Base-by-base conservation (phyloP, 2,113 vertebrate species). In the Campylorhamphus procurvoides region DNA sequence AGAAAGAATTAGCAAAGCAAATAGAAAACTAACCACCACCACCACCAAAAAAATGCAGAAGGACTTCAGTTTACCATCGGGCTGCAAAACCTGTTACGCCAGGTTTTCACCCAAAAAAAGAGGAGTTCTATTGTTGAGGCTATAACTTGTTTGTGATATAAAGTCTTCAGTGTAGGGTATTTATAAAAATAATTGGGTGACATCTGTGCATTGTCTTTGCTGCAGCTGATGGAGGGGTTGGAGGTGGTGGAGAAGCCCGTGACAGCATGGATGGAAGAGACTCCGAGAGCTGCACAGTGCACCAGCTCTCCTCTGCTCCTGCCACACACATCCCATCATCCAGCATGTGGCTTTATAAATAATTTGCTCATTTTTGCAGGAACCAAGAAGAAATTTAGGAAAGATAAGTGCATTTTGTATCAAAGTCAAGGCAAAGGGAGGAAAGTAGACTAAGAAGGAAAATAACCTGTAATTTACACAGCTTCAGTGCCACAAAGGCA, bases 251-350 rank as follows among this genome's bases (percentile, higher is more conserved):
- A 25, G 52, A 49, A 71, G 23, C 11, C 55, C 29, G 7, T 28
- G 14, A 31, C 0, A 0, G 22, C 0, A 0, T 10, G 12, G 11
- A 9, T 46, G 20, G 10, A 52, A 84, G 27, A 52, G 16, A 22
- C 24, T 17, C 31, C 0, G 0, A 39, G 66, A 63, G 29, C 46
- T 62, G 31, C 18, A 16, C 14, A 18, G 18, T 46, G 18, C 25
- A 58, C 14, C 31, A 39, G 35, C 58, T 53, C 23, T 23, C 15
- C 17, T 35, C 49, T 60, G 6, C 24, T 64, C 52, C 15, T 15
- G 18, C 27, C 16, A 3, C 44, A n/a, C 24, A 42, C 0, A 0
- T n/a, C 35, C 28, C 35, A 13, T 53, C 5, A 0, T 58, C 50
- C 18, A 64, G 44, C 12, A 58, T 1, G 0, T 28, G 22, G 31